A percentile compares a stretch with the other conserved stretches of the same genome.
Evolutionary conservation across 2,888 invertebrate species (phyloP).

Genomic region (Carabus problematicus): DNA sequence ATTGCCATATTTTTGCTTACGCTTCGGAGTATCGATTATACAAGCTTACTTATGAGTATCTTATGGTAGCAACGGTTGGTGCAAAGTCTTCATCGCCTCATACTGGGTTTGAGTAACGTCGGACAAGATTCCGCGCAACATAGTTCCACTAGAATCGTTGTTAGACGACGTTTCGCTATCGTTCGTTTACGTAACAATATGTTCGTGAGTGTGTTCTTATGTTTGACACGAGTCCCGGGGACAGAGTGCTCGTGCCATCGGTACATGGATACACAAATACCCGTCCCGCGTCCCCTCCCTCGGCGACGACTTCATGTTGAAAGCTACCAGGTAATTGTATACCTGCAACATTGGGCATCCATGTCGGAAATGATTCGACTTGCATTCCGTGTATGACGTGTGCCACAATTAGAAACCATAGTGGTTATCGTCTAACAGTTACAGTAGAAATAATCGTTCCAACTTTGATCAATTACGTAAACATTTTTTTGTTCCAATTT

Average conservation of each 20-base stretch:
- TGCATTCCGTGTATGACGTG: neutral
- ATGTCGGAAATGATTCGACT: conserved; percentile 13
- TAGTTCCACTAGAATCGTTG: no score
- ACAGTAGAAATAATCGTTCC: no score
- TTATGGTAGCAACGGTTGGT: no score
- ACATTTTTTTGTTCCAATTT: no score
- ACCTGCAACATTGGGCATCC: neutral
- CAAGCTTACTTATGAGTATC: no score
- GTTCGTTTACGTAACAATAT: conserved; percentile 28
- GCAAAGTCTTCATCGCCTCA: no score
- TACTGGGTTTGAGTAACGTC: no score
- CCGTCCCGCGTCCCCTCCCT: neutral
- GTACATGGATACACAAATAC: neutral
- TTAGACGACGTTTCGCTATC: no score
- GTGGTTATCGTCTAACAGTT: neutral
- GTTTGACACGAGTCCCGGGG: conserved; percentile 27
- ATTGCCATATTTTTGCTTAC: no score
- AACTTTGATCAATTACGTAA: no score
- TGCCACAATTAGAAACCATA: neutral
- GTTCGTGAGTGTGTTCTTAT: conserved; percentile 35
- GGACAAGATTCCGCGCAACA: no score
- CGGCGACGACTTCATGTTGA: neutral
- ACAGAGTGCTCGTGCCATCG: conserved; percentile 5
- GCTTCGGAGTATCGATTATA: no score
- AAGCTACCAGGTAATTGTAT: neutral